Base-by-base conservation (phyloP, 2,113 vertebrate species). In the Cyanoramphus novaezelandiae region DNA sequence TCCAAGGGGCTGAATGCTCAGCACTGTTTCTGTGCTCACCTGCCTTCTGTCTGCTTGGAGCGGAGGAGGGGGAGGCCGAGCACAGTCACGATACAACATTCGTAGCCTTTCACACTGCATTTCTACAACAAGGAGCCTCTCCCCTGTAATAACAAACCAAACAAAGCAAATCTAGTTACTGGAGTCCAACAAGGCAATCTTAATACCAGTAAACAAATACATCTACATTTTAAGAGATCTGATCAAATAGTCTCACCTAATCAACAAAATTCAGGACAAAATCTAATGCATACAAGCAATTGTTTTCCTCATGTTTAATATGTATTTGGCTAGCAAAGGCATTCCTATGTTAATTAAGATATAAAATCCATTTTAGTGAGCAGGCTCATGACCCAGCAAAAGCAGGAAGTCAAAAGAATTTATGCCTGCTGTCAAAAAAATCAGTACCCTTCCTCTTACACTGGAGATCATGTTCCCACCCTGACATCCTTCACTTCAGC, bases 51-150 rank as follows among this genome's bases (percentile, higher is more conserved):
- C 99, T 8, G 99, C 98, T 90, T 99, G 99, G 21, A 99, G 98
- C 0, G 99, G 99, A 9, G 99, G 99, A 13, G 99, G 99, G 1
- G 99, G 99, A 14, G 99, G 99, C 25, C 99, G 99, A 72, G 99
- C 99, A 35, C 99, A 99, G 95, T 99, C 99, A 6, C 99, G 98
- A 95, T 99, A 99, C 69, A 99, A 95, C 99, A 99, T 99, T 93
- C 99, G 97, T 39, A 99, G 97, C 92, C 99, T 98, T 87, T 99
- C 99, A 88, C 99, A 99, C 82, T 99, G 99, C 86, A 99, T 98
- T 97, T 99, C 99, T 27, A 99, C 99, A 68, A 99, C 98, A 10
- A 98, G 98, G 6, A 99, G 98, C 28, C 99, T 98, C 94, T 99
- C 99, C 91, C 99, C 99, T 99, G 94, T 16, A 97, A 92, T 41